Conservation (phyloP, 2,888 invertebrate species). For the Oscheius sp. region DNA sequence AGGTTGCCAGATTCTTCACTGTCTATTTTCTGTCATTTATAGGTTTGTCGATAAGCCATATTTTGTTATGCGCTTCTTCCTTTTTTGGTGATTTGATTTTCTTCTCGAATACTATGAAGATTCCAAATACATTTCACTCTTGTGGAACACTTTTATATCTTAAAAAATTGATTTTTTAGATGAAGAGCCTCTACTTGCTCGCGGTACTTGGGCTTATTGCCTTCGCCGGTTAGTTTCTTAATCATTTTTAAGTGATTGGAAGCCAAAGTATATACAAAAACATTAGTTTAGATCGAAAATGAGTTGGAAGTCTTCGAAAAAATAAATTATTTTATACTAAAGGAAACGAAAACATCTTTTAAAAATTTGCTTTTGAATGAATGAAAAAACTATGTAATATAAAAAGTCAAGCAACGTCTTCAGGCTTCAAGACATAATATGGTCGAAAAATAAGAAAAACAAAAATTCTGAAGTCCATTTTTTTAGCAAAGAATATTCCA, state of each 20-base stretch:
- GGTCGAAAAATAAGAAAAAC: too few relatives aligned
- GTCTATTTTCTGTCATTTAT: neutral
- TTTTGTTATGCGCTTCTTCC: neutral
- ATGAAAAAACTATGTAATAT: neutral
- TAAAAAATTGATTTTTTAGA: slow-evolving; percentile 3
- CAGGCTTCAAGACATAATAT: neutral
- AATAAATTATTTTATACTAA: too few relatives aligned
- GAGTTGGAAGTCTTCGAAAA: too few relatives aligned
- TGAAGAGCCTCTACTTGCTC: slow-evolving; percentile 17
- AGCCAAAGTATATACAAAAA: too few relatives aligned
- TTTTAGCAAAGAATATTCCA: slow-evolving; percentile 3
- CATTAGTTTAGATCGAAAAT: too few relatives aligned
- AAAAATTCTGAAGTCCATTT: too few relatives aligned
- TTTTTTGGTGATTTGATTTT: neutral
- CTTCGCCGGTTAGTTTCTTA: slow-evolving; percentile 11
- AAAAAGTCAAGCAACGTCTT: neutral
- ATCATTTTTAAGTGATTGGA: neutral
- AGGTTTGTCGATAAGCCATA: neutral
- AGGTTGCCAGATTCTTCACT: slow-evolving; percentile 15
- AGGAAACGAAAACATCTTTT: neutral
- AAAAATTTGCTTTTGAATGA: neutral
- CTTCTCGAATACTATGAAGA: neutral
- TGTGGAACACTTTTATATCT: too few relatives aligned
- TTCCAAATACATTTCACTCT: too few relatives aligned
- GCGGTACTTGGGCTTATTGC: slow-evolving; percentile 24